A percentile compares a stretch with the other conserved stretches of the same genome.
phyloP scores from a whole-genome alignment of 2,113 vertebrate species.

The Clarias batrachus region DNA sequence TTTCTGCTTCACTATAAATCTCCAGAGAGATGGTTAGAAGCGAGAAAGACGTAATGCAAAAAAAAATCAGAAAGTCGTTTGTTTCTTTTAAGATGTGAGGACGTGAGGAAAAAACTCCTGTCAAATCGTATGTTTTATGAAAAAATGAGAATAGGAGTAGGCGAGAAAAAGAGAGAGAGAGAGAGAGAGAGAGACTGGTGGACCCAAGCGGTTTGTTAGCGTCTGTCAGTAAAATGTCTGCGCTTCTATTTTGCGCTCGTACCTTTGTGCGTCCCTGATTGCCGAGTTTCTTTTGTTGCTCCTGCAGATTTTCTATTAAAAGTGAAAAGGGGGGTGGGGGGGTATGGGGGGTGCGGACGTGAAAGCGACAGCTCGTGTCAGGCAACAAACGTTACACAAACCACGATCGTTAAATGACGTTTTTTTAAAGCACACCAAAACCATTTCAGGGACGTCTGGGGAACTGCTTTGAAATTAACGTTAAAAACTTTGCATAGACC shows the following conservation, averaged over 20 bases:
- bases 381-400: background rate
- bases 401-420: too few species aligned
- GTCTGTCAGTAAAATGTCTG: background rate
- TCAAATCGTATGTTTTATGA: background rate
- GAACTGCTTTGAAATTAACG: background rate
- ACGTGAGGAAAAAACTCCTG: conserved; percentile 10
- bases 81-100: conserved; percentile 10
- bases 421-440: background rate
- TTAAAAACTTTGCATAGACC: background rate
- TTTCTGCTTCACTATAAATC: background rate
- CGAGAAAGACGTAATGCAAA: background rate
- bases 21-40: conserved; percentile 13
- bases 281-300: background rate
- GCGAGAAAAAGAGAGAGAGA: conserved; percentile 1
- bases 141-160: background rate
- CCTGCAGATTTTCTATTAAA: conserved; percentile 14
- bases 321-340: background rate
- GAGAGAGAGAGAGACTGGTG: conserved; percentile 39
- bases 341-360: background rate
- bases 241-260: background rate
- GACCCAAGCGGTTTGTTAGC: conserved; percentile 35
- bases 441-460: background rate
- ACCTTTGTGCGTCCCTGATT: background rate
- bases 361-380: background rate
- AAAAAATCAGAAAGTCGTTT: background rate